These are phyloP conservation scores for Lagria hirta DNA, from an alignment of 2,888 invertebrate species.

Conservation along the genomic window DNA sequence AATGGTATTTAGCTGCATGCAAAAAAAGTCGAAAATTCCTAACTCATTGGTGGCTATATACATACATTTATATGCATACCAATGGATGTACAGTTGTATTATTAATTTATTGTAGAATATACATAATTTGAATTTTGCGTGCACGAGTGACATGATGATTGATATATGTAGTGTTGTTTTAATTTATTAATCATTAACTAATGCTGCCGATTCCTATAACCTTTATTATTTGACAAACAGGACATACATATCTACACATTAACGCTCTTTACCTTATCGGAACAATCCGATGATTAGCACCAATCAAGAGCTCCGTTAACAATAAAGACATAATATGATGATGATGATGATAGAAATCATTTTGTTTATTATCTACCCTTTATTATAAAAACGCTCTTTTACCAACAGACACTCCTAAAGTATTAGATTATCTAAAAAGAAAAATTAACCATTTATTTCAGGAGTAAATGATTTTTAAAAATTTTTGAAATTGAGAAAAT, in stretches of 20 bases:
- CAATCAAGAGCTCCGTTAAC: too few species aligned
- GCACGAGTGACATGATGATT: constrained; percentile 24
- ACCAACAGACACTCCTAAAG: too few species aligned
- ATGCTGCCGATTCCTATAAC: constrained; percentile 21
- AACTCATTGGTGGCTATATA: not conserved
- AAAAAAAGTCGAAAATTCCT: constrained; percentile 9
- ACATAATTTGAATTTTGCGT: constrained; percentile 28
- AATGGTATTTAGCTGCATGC: constrained; percentile 5
- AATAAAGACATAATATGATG: too few species aligned
- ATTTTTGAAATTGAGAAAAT: too few species aligned
- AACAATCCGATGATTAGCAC: too few species aligned
- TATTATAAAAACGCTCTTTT: too few species aligned
- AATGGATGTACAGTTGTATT: not conserved
- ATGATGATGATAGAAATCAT: too few species aligned
- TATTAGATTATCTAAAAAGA: too few species aligned
- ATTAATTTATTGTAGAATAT: not conserved
- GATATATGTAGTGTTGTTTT: constrained; percentile 28
- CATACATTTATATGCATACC: not conserved
- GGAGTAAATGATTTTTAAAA: too few species aligned
- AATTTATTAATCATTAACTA: constrained; percentile 28
- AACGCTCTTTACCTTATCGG: constrained; percentile 13
- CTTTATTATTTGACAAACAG: constrained; percentile 24
- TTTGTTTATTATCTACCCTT: too few species aligned
- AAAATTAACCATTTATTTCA: too few species aligned
- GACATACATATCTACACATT: constrained; percentile 22